Percentiles rank a stretch among this genome's conserved stretches.
These are phyloP conservation scores for Cheumatopsyche charites DNA, from an alignment of 1,140 invertebrate species.

Conservation along the genomic window DNA sequence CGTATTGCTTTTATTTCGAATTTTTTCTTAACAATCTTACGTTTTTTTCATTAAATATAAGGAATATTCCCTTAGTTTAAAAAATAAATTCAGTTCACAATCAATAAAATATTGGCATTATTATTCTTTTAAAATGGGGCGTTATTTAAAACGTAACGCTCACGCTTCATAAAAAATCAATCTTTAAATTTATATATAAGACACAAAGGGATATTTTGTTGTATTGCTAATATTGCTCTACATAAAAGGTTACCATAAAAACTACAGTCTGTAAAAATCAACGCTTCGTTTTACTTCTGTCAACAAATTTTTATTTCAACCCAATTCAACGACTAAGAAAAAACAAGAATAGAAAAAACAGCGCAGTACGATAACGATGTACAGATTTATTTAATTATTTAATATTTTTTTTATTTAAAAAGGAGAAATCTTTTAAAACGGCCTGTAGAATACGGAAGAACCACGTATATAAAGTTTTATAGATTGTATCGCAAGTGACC, in stretches of 20 bases:
- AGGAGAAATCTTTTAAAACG: constrained; percentile 6
- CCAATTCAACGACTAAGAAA: background rate
- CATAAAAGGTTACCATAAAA: constrained; percentile 12
- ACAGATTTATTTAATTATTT: background rate
- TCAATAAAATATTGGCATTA: constrained; percentile 34
- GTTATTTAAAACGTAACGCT: constrained; percentile 38
- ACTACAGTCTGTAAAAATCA: constrained; percentile 25
- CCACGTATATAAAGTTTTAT: constrained; percentile 12
- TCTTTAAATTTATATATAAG: constrained; percentile 39
- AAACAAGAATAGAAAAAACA: background rate
- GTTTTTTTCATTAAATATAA: constrained; percentile 11
- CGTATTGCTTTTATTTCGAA: constrained; percentile 40
- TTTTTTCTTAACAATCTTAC: background rate
- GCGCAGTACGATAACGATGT: background rate
- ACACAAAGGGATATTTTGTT: constrained; percentile 45
- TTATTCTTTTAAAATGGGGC: background rate
- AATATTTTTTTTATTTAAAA: background rate
- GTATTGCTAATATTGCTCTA: constrained; percentile 48
- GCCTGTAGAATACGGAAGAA: constrained; percentile 30
- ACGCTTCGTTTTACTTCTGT: background rate
- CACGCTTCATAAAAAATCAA: constrained; percentile 24
- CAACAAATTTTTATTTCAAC: background rate
- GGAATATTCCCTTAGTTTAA: constrained; percentile 28
- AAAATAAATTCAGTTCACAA: constrained; percentile 38
- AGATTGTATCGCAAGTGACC: constrained; percentile 42